Evolutionary conservation across 2,113 vertebrate genomes (phyloP).

Genomic region (Brachyistius frenatus): DNA sequence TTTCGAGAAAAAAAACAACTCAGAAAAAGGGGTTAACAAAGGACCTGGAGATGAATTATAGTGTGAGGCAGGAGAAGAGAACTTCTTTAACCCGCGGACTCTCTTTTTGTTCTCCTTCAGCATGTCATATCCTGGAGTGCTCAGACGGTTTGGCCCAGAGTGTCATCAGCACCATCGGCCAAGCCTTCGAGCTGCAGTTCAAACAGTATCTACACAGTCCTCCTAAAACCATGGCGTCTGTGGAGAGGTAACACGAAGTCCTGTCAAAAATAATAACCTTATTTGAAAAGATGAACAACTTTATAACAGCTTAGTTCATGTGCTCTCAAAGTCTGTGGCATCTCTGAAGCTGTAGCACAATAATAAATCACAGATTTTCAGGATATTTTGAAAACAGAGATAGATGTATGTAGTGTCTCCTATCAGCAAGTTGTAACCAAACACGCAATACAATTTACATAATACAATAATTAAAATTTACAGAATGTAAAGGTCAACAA

Average conservation of each 20-base stretch:
- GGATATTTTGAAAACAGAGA: neutral
- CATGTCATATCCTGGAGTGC: constrained; percentile 98
- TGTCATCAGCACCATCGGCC: constrained; percentile 96
- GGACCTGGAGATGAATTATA: no score
- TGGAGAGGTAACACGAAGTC: constrained; percentile 87
- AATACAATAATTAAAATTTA: no score
- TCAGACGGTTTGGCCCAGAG: constrained; percentile 93
- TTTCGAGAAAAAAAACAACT: no score
- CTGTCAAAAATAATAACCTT: constrained; percentile 77
- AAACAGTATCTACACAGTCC: constrained; percentile 97
- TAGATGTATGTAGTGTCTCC: neutral
- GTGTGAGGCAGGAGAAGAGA: no score
- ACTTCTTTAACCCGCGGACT: neutral
- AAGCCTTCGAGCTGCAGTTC: constrained; percentile 98
- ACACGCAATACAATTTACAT: neutral
- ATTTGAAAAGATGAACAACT: neutral
- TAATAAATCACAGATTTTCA: neutral
- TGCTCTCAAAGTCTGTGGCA: neutral
- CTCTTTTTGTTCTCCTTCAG: constrained; percentile 71
- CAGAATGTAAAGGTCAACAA: neutral
- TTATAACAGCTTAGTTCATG: neutral
- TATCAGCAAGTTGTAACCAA: neutral
- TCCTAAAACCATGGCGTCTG: constrained; percentile 85
- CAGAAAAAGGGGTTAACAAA: no score
- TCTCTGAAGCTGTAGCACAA: neutral